Evolutionary conservation across 2,888 invertebrate genomes (phyloP), one percentile per base, ranked within the genome.

Genomic region (Rhodophaea formosa): DNA sequence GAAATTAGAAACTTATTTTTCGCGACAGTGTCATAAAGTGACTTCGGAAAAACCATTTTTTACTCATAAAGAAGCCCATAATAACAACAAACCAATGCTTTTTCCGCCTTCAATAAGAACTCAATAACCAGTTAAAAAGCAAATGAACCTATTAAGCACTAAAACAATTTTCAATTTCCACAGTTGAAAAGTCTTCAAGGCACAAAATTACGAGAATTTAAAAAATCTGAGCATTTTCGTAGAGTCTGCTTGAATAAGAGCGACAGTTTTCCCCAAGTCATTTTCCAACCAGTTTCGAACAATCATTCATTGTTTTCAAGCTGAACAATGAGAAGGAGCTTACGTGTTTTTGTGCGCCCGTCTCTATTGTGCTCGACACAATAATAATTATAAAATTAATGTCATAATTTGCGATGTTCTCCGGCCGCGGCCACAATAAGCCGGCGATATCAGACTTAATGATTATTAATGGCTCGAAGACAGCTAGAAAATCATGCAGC

Each of bases 351-450:
- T 79, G 75, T 75, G 74, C 74, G 63, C 70, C 67, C 68, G 67
- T 72, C 65, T 67, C 80, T 77, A 80, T 85, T 85, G 83, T 84
- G 70, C 67, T 66, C 68, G 68, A 69, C 74, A 78, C 75, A 80
- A 82, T 82, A 81, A 83, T 83, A 79, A 86, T 84, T 82, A 84
- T 79, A 82, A 82, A 84, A 83, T 84, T 80, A 83, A 84, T 82
- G 84, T 82, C 84, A 84, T 85, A 86, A 87, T 85, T 85, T 84
- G 77, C 75, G 70, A 70, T 75, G 72, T 72, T 76, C 75, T 68
- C 71, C 65, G 68, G 67, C 70, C 67, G 68, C 68, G 67, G 65
- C 68, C 70, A 76, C 74, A 79, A 78, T 76, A 72, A 77, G 77
- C 79, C 71, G 67, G 71, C 74, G 69, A 75, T 85, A 82, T 79